phyloP scores from a whole-genome alignment of 2,113 vertebrate genomes.

The Probosciger aterrimus region DNA sequence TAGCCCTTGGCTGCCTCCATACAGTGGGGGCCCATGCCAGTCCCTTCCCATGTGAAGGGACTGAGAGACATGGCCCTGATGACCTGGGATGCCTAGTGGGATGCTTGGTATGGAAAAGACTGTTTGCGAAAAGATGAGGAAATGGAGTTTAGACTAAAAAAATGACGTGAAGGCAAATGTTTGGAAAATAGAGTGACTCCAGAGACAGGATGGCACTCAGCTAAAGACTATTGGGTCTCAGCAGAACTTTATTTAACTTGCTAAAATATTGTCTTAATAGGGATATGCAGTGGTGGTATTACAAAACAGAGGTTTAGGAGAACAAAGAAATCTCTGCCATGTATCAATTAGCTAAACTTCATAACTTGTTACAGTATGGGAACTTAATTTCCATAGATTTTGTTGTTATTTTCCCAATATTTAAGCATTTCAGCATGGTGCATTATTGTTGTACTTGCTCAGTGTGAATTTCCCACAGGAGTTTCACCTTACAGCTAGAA shows the following conservation, averaged over 20 bases:
- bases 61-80: background rate
- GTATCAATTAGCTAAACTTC: background rate
- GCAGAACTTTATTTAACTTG: background rate
- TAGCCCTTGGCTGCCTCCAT: background rate
- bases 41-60: background rate
- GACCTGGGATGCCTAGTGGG: too few species aligned
- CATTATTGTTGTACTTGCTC: background rate
- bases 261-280: background rate
- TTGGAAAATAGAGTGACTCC: background rate
- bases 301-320: background rate
- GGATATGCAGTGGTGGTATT: background rate
- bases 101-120: background rate
- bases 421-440: background rate
- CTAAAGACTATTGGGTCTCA: background rate
- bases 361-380: background rate
- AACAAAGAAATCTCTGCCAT: background rate
- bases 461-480: background rate
- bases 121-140: background rate
- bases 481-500: background rate
- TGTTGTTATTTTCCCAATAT: background rate
- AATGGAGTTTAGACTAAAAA: background rate
- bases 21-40: fast-evolving
- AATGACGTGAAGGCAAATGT: fast-evolving
- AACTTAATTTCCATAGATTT: background rate
- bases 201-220: background rate